Percentiles rank a stretch among this genome's conserved stretches.
Evolutionary conservation across 2,888 invertebrate species (phyloP).

Genomic region (Orgyia antiqua): DNA sequence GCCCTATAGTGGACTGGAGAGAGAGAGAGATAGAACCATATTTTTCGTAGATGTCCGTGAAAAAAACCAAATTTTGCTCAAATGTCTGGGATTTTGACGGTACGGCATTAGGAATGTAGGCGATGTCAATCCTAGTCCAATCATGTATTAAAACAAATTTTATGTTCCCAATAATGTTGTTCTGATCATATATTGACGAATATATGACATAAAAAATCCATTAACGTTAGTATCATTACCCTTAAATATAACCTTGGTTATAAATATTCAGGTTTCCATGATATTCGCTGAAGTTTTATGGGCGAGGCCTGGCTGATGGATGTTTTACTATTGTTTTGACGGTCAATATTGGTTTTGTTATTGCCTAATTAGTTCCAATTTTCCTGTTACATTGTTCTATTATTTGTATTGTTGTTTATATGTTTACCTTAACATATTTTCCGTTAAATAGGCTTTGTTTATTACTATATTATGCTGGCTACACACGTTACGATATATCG

Average conservation of each 20-base stretch:
- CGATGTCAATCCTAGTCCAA: too few species aligned
- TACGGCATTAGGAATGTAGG: too few species aligned
- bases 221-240: slow-evolving; percentile 38
- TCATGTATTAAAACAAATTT: too few species aligned
- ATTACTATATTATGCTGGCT: background rate
- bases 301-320: slow-evolving; percentile 42
- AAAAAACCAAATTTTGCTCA: too few species aligned
- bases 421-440: slow-evolving; percentile 15
- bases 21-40: too few species aligned
- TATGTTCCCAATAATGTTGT: too few species aligned
- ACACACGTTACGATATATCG: too few species aligned
- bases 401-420: slow-evolving; percentile 8
- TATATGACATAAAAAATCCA: slow-evolving; percentile 37
- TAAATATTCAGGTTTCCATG: slow-evolving; percentile 39
- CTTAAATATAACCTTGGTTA: slow-evolving; percentile 34
- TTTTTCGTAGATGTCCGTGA: too few species aligned
- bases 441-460: slow-evolving; percentile 17
- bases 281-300: slow-evolving; percentile 39
- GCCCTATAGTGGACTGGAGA: too few species aligned
- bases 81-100: too few species aligned
- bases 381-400: slow-evolving; percentile 25
- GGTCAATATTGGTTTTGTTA: slow-evolving; percentile 40
- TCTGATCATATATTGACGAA: slow-evolving; percentile 29
- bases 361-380: slow-evolving; percentile 35
- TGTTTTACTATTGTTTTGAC: slow-evolving; percentile 40